Conservation (phyloP, 2,888 invertebrate genomes). For the Sphinx pinastri region DNA sequence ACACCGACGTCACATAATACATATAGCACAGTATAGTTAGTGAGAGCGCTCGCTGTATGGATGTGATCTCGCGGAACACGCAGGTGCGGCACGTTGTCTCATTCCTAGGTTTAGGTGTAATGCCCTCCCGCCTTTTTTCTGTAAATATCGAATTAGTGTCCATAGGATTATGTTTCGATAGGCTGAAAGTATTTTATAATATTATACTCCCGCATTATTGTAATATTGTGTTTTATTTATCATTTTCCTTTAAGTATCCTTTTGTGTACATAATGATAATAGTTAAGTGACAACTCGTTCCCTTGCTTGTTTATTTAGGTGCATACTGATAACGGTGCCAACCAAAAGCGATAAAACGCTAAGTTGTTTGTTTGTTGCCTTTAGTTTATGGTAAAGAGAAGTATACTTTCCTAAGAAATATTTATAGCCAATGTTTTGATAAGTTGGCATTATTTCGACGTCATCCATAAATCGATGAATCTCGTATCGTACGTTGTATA, state of each 20-base stretch:
- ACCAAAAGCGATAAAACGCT: background rate
- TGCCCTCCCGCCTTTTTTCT: slow-evolving; percentile 70
- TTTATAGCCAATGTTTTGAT: too few species aligned
- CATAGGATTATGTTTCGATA: slow-evolving; percentile 79
- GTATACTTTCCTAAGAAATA: background rate
- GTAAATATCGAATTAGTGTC: slow-evolving; percentile 79
- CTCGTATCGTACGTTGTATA: too few species aligned
- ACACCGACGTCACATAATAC: slow-evolving; percentile 30
- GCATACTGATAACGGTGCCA: slow-evolving; percentile 10
- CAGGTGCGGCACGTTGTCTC: slow-evolving; percentile 49
- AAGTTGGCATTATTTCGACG: too few species aligned
- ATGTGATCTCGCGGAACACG: slow-evolving; percentile 39
- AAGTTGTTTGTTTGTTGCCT: background rate
- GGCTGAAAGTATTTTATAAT: slow-evolving; percentile 82
- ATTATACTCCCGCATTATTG: slow-evolving; percentile 77
- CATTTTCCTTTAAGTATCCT: background rate
- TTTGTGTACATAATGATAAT: slow-evolving; percentile 9
- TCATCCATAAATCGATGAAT: too few species aligned
- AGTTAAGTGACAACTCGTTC: background rate
- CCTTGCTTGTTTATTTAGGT: slow-evolving; percentile 15
- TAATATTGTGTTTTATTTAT: slow-evolving; percentile 51
- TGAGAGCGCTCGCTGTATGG: slow-evolving; percentile 33
- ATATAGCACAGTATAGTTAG: background rate
- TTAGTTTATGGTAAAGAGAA: background rate
- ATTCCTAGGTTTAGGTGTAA: slow-evolving; percentile 55